Evolutionary conservation across 2,113 vertebrate species (phyloP), one percentile per base, ranked within the genome.

Genomic region (Nymphicus hollandicus): DNA sequence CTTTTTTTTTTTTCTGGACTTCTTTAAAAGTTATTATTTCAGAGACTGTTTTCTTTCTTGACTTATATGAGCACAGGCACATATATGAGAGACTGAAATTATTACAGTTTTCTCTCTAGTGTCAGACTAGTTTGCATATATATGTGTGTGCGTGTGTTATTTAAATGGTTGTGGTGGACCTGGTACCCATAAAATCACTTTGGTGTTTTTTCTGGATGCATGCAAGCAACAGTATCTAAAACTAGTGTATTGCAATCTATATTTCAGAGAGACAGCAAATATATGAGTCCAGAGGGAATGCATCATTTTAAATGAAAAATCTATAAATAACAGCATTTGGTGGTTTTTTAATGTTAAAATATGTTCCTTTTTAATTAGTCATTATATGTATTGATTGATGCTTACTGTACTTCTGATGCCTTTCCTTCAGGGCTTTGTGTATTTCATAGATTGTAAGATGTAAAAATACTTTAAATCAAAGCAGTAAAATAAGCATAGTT

Each of bases 401-500:
- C 83, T 82, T 71, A 96, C 96, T 96, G 96, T 96, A 83, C 92
- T 92, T 73, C 60, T 93, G 94, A 95, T 96, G 86, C 90, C 91
- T 97, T 95, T 94, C 90, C 95, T 92, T 96, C 95, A 90, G 93
- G 91, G 90, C 86, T 95, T 96, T 97, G 97, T 80, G 87, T 97
- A 94, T 97, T 97, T 92, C 97, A 93, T 95, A 95, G 96, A 96
- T 95, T 97, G 84, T 94, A 78, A 96, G 92, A 97, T 96, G 95
- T 95, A 94, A 93, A 96, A 97, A 97, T 97, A 96, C 97, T 98
- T 98, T 94, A 97, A 97, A 97, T 97, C 93, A 97, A 97, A 97
- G 96, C 98, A 81, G 86, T 97, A 98, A 98, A 98, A 97, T 97
- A 97, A 98, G 97, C 97, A 76, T 95, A 97, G 98, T 98, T 98